Evolutionary conservation across 1,140 invertebrate species (phyloP).

Genomic region (Parasteatoda tepidariorum): DNA sequence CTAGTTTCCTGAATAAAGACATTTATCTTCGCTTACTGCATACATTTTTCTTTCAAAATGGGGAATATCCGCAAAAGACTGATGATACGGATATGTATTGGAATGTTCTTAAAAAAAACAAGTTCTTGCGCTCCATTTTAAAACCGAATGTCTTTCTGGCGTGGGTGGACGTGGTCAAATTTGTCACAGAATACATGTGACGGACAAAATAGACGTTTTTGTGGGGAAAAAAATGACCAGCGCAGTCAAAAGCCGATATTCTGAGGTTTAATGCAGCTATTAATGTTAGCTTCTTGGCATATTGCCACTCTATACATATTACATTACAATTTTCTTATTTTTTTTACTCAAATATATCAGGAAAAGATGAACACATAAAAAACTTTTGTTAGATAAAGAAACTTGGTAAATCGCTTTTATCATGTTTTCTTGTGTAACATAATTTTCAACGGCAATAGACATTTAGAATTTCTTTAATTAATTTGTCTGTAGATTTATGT

Average conservation of each 20-base stretch:
- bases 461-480: no score
- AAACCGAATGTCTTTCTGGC: constrained; percentile 22
- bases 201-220: not conserved
- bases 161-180: constrained; percentile 30
- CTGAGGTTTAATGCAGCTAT: constrained; percentile 45
- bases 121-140: constrained; percentile 26
- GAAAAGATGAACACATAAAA: no score
- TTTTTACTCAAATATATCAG: no score
- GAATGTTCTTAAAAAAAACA: not conserved
- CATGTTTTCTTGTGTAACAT: no score
- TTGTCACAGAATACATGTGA: constrained; percentile 11
- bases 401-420: no score
- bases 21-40: no score
- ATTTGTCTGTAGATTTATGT: no score
- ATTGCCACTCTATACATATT: constrained; percentile 38
- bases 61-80: no score
- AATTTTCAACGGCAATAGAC: no score
- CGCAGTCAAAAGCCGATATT: not conserved
- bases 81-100: not conserved
- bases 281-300: constrained; percentile 45
- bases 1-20: no score
- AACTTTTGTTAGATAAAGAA: no score
- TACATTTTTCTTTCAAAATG: no score
- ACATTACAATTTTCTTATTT: not conserved
- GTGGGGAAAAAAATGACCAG: not conserved